Base-by-base conservation (phyloP, 2,888 invertebrate species). In the Cremastinae sp. region DNA sequence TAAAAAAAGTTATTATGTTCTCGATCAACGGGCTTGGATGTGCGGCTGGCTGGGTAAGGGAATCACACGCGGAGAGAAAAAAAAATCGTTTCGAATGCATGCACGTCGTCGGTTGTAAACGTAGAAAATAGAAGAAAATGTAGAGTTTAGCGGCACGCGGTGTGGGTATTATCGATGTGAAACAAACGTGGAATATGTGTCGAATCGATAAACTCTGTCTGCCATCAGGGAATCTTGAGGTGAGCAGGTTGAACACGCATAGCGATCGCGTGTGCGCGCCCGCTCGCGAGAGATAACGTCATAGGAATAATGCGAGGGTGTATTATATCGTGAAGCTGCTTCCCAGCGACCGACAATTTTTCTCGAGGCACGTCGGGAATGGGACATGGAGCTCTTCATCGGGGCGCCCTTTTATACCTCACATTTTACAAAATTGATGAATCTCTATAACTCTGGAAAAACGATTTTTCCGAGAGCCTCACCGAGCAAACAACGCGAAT, bases 121-220 rank as follows among this genome's bases (percentile, higher is more conserved):
- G 34, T n/a, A 49, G 16, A 28, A 49, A 36, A 10, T 14, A 8
- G 12, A 56, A 34, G 53, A 9, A 75, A 49, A 22, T 38, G 56
- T 74, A 38, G 58, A 71, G 64, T 75, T 69, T 69, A 58, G 59
- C 53, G 54, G 64, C 66, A 45, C 68, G 58, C 16, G 36, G 72
- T 70, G 59, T 78, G 51, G 71, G 75, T 68, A 68, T 58, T 84
- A 84, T 85, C 83, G 84, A 85, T 84, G 82, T 28, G 72, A 79
- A 70, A 76, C 69, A 51, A 72, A 53, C 49, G 68, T 54, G 72
- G 81, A 85, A 87, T 87, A 84, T 87, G 85, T 86, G 87, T 83
- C 87, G 83, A 88, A 88, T 87, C 88, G 86, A 86, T 87, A 84
- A 68, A 47, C 72, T 64, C 62, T 73, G 69, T 74, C 66, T 61